A percentile compares a stretch with the other conserved stretches of the same genome.
phyloP scores from a whole-genome alignment of 2,113 vertebrate species.

The Catharus fuscescens region DNA sequence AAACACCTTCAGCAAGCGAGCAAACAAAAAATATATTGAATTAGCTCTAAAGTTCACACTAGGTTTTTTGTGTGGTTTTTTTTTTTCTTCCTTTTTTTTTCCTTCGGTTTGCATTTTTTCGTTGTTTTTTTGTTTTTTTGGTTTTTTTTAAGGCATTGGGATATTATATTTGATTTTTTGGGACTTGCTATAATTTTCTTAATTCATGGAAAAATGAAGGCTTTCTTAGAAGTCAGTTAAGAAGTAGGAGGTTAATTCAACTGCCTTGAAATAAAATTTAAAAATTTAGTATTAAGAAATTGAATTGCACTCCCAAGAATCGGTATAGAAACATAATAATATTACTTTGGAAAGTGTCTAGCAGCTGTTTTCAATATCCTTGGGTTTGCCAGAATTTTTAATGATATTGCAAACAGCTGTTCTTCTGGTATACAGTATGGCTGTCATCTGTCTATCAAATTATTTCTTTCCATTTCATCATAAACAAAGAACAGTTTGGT shows the following conservation, averaged over 20 bases:
- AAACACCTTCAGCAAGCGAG: neutral
- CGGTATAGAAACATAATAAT: neutral
- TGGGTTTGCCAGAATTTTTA: neutral
- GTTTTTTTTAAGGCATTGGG: neutral
- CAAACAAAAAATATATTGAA: neutral
- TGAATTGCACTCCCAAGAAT: neutral
- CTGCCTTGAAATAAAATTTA: neutral
- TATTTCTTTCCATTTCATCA: neutral
- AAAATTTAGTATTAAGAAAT: neutral
- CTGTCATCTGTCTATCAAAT: slow-evolving; percentile 31
- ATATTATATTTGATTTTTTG: neutral
- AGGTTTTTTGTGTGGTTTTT: neutral
- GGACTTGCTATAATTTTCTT: neutral
- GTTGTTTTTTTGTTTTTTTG: too few relatives aligned
- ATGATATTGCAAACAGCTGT: slow-evolving; percentile 23
- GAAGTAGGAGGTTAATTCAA: neutral
- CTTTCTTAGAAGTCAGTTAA: neutral
- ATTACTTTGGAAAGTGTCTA: slow-evolving; percentile 2
- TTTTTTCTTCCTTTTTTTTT: too few relatives aligned
- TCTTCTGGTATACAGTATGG: neutral
- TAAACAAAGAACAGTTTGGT: neutral
- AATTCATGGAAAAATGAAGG: neutral
- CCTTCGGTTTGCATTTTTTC: neutral
- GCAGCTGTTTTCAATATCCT: slow-evolving; percentile 14
- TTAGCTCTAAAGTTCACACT: neutral